These are phyloP conservation scores for Halcyon badia DNA, from an alignment of 2,797 vertebrate species.

Conservation along the genomic window DNA sequence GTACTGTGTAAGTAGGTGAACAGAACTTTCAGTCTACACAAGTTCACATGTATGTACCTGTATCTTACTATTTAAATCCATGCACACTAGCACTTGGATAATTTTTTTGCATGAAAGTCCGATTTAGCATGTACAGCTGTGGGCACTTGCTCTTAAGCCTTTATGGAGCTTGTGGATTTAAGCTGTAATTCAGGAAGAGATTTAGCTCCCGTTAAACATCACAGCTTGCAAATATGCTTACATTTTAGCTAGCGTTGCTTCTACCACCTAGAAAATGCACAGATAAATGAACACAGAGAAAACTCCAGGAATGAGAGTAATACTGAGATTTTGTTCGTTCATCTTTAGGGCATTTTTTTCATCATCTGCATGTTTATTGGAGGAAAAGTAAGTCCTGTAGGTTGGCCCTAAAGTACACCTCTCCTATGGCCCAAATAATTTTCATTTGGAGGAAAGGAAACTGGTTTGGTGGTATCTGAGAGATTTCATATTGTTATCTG, in stretches of 20 bases:
- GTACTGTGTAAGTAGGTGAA: not conserved
- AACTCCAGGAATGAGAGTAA: not conserved
- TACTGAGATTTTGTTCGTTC: not conserved
- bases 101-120: constrained; percentile 2
- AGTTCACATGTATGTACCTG: not conserved
- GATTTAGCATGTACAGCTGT: constrained; percentile 36
- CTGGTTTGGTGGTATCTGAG: not conserved
- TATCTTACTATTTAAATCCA: not conserved
- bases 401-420: not conserved
- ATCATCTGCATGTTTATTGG: not conserved
- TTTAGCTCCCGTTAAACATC: constrained; percentile 37
- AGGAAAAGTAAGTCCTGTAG: not conserved
- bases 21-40: not conserved
- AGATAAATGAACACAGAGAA: not conserved
- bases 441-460: not conserved
- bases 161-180: constrained; percentile 4
- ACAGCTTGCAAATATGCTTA: constrained; percentile 15
- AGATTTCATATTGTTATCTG: not conserved
- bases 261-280: not conserved
- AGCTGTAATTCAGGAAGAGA: constrained; percentile 22
- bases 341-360: not conserved
- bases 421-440: not conserved
- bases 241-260: not conserved
- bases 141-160: constrained; percentile 26
- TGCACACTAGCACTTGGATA: not conserved